Evolutionary conservation across 2,797 vertebrate genomes (phyloP).

Genomic region (Dipus sagitta): DNA sequence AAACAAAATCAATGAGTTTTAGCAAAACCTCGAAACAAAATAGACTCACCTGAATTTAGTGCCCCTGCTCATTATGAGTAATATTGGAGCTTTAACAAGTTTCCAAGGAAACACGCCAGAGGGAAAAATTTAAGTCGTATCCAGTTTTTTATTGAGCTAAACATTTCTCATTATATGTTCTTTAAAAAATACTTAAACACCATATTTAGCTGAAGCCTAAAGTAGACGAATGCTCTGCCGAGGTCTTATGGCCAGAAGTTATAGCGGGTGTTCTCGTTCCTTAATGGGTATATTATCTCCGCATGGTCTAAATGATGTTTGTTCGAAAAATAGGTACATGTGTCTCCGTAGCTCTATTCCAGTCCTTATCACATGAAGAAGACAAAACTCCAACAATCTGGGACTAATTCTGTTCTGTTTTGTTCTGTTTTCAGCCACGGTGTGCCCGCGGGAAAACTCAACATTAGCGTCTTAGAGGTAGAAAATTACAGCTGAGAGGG

Average conservation of each 20-base stretch:
- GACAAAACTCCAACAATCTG: not conserved
- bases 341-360: not conserved
- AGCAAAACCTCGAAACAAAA: constrained; percentile 73
- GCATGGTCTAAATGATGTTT: constrained; percentile 9
- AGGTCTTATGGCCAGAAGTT: not conserved
- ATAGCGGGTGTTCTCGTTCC: not conserved
- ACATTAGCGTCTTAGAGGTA: not conserved
- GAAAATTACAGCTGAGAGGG: not conserved
- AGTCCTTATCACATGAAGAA: not conserved
- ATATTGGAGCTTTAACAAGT: constrained; percentile 74
- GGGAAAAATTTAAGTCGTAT: constrained; percentile 61
- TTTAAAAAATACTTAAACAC: not conserved
- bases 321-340: not conserved
- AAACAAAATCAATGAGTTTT: constrained; percentile 68
- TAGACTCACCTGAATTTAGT: constrained; percentile 70
- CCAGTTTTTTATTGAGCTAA: constrained; percentile 32
- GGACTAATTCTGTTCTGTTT: not conserved
- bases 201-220: not conserved
- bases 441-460: constrained; percentile 14
- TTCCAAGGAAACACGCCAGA: constrained; percentile 64
- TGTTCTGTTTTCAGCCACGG: not conserved
- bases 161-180: no score
- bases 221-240: not conserved
- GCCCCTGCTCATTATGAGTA: constrained; percentile 64
- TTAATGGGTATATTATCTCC: not conserved